These are phyloP conservation scores for Brassicogethes aeneus DNA, from an alignment of 2,888 invertebrate species.

Conservation along the genomic window DNA sequence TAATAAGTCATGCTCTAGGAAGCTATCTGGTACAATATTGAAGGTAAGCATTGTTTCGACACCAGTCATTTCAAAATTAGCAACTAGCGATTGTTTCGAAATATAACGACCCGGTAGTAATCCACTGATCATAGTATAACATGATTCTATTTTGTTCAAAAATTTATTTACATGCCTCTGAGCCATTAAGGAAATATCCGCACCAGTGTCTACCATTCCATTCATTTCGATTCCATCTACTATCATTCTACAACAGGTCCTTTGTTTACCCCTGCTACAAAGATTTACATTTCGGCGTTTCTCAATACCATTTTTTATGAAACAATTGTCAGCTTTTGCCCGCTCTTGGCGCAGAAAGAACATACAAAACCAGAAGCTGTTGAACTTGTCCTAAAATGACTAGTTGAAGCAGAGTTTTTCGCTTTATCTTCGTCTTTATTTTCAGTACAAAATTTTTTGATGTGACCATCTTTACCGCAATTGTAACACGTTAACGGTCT, in stretches of 20 bases:
- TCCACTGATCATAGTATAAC: background rate
- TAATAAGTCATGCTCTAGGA: slow-evolving; percentile 10
- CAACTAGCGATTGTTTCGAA: slow-evolving; percentile 6
- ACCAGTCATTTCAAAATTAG: slow-evolving; percentile 10
- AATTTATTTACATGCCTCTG: slow-evolving; percentile 7
- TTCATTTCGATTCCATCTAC: slow-evolving; percentile 5
- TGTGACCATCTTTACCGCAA: slow-evolving; percentile 11
- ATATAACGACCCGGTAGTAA: slow-evolving; percentile 3
- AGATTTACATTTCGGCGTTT: slow-evolving; percentile 10
- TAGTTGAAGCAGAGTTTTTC: background rate
- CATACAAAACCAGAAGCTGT: slow-evolving; percentile 1
- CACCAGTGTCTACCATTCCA: slow-evolving; percentile 12
- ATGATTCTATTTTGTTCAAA: background rate
- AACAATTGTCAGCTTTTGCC: too few species aligned
- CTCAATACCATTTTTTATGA: too few species aligned
- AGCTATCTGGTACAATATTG: slow-evolving; percentile 4
- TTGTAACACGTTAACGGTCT: slow-evolving; percentile 5
- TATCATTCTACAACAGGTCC: too few species aligned
- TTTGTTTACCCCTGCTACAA: slow-evolving; percentile 7
- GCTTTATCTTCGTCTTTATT: too few species aligned
- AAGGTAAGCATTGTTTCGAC: slow-evolving; percentile 8
- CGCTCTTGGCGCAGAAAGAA: slow-evolving; percentile 10
- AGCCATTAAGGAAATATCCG: slow-evolving; percentile 11
- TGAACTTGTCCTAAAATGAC: background rate
- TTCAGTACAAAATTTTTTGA: slow-evolving; percentile 11